phyloP scores from a whole-genome alignment of 2,113 vertebrate genomes.

The Ascaphus truei region DNA sequence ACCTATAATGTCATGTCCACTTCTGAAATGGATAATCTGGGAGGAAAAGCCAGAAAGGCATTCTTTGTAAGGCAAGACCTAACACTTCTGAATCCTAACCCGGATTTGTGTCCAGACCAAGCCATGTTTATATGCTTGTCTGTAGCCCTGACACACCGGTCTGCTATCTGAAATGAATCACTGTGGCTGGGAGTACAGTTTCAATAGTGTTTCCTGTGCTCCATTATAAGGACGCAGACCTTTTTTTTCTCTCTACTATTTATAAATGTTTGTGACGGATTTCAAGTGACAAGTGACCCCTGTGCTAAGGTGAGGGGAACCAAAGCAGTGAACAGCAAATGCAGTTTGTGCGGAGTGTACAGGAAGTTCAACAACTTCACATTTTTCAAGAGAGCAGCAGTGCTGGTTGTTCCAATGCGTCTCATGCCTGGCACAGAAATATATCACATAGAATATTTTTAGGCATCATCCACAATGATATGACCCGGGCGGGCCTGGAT shows the following conservation, averaged over 20 bases:
- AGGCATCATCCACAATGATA: too few species aligned
- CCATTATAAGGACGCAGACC: neutral
- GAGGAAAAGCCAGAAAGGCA: neutral
- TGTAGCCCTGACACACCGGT: neutral
- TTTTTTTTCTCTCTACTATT: neutral
- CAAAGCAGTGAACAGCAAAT: too few species aligned
- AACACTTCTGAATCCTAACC: neutral
- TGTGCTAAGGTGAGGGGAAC: neutral
- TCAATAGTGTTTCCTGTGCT: neutral
- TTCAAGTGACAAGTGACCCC: neutral
- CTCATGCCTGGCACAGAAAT: too few species aligned
- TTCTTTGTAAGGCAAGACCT: neutral
- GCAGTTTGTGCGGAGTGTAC: too few species aligned
- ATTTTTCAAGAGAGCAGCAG: too few species aligned
- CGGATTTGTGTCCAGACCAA: neutral
- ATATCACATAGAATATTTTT: too few species aligned
- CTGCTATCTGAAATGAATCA: constrained; percentile 4
- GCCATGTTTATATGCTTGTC: neutral
- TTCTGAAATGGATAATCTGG: neutral
- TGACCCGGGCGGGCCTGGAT: too few species aligned
- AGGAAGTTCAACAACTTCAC: too few species aligned
- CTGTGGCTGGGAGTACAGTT: neutral
- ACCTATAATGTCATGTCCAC: neutral
- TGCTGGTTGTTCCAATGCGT: too few species aligned
- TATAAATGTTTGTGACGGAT: neutral